Base-by-base conservation (phyloP, 2,888 invertebrate species). In the Pseudanteris insignis region DNA sequence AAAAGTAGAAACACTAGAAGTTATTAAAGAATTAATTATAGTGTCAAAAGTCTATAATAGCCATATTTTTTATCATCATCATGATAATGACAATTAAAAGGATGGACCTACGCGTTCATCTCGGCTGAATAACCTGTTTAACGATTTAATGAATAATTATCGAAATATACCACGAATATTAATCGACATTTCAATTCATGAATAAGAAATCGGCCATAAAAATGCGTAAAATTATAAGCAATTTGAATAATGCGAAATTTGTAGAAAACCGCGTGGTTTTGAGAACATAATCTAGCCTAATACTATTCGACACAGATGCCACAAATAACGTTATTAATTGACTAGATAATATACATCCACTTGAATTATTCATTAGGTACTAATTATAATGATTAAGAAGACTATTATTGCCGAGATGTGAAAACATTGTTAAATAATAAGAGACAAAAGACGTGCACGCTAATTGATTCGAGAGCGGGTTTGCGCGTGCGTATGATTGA, bases 71-170 rank as follows among this genome's bases (percentile, higher is more conserved):
- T n/a, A n/a, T 48, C 37, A 43, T 54, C 47, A 38, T 50, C 60
- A 38, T 14, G 40, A 41, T 54, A 61, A 61, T 61, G 48, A 28
- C 60, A 40, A 50, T 54, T 48, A 54, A 50, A 44, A 46, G 50
- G 46, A 33, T 36, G 24, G 50, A 40, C 38, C 25, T 48, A 44
- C 24, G 9, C 24, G 40, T 46, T 55, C 46, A 44, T 55, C 50
- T 44, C 21, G n/a, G 15, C 12, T 29, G 9, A 28, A 7, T 36
- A 54, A 61, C 50, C 12, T 30, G 61, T 55, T 46, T 36, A 18
- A 26, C 11, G 12, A 50, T 50, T 50, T 61, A 50, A 44, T 55
- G 54, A 61, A 61, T 61, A 61, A 55, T 61, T 46, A 55, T 12
- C 33, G 46, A 44, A 48, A 44, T 44, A 21, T 30, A 55, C 46